A percentile compares a stretch with the other conserved stretches of the same genome.
Evolutionary conservation across 53 echinoderm and acorn worm species (phyloP).

Genomic region (Mesocentrotus franciscanus): DNA sequence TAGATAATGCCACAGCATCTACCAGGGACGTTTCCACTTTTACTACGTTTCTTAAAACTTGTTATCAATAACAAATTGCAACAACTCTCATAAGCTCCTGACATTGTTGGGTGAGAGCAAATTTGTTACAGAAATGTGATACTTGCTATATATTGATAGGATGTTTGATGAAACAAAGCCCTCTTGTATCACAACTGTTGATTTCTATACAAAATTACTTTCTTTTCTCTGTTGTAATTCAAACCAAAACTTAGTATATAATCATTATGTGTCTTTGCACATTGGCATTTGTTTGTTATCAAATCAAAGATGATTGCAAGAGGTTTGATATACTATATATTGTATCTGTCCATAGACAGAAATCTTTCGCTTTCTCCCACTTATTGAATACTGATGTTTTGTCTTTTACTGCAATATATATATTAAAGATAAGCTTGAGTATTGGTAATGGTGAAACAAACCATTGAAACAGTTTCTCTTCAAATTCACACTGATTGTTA

Average conservation of each 20-base stretch:
- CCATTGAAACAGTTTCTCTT: no score
- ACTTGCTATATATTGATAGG: not conserved
- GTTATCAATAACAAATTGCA: no score
- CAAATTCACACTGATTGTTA: no score
- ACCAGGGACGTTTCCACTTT: not conserved
- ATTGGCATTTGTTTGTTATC: not conserved
- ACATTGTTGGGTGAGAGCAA: no score
- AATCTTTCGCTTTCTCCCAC: not conserved
- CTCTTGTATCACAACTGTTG: no score
- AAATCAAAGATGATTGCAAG: not conserved
- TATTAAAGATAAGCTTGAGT: no score
- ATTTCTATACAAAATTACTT: not conserved
- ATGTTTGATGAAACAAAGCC: not conserved
- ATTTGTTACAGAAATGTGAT: no score
- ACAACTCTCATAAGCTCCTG: no score
- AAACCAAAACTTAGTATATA: not conserved
- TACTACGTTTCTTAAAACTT: not conserved
- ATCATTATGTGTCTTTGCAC: not conserved
- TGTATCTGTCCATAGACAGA: not conserved
- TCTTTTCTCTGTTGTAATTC: not conserved
- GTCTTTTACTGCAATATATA: not conserved
- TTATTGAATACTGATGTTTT: slow-evolving; percentile 43
- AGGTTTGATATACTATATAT: not conserved
- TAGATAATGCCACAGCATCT: not conserved
- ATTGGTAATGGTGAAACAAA: no score